Evolutionary conservation across 1,140 invertebrate species (phyloP), one percentile per base, ranked within the genome.

Genomic region (Zaprionus ghesquierei): DNA sequence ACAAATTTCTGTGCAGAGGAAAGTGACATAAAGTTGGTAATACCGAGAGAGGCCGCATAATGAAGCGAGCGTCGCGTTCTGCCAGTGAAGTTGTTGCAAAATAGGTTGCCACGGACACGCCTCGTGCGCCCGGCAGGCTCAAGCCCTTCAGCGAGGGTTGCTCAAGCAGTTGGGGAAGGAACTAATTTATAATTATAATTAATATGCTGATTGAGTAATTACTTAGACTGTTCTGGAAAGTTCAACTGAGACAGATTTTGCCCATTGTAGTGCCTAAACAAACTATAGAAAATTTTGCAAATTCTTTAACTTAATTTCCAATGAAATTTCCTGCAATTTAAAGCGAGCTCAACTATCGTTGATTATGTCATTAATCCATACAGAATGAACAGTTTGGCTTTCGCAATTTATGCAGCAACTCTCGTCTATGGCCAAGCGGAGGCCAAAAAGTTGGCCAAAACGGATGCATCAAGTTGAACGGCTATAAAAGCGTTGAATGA

Each of bases 401-500:
- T 46, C 41, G 38, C 56, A 62, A 70, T 51, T 65, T 61, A 58
- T 72, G 38, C 73, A 84, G 54, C 74, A 38, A 70, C 50, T 71
- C 69, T 66, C 54, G 68, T 58, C 61, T 38, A 56, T 31, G 25
- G 27, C 10, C 31, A 13, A 44, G 46, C 69, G 51, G 49, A 70
- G 65, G 53, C 70, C 53, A 75, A 87, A 87, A 87, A 79, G 68
- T 87, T 86, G 78, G 71, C 82, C 79, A 76, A 76, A 86, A 77
- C 82, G 72, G 82, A 79, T 82, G 82, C 84, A 75, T 75, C 79
- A 78, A 79, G 79, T 87, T 86, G 82, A 82, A 87, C 87, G 84
- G 82, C 82, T 82, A 87, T 82, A 86, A 87, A 86, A 86, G 79
- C 82, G 72, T 77, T 86, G 79, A 86, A 79, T 87, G 75, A 86